A percentile compares a stretch with the other conserved stretches of the same genome.
phyloP scores from a whole-genome alignment of 2,797 vertebrate genomes.

The Macroramphosus scolopax region DNA sequence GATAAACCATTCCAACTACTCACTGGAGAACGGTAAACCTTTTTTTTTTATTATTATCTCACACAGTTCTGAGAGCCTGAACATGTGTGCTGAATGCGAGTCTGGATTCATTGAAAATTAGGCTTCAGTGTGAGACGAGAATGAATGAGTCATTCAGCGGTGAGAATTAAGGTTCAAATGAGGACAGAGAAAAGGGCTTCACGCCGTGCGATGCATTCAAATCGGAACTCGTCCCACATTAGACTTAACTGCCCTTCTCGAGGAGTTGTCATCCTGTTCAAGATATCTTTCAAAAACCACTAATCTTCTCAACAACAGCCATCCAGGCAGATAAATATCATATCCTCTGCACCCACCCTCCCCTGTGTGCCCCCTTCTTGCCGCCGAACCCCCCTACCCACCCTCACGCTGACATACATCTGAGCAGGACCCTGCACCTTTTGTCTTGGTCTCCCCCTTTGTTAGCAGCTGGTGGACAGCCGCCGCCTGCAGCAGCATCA shows the following conservation, averaged over 20 bases:
- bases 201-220: not conserved
- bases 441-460: constrained; percentile 71
- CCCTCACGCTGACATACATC: constrained; percentile 63
- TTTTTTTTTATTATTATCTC: not conserved
- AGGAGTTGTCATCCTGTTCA: too few species aligned
- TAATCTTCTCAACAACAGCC: constrained; percentile 7
- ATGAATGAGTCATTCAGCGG: constrained; percentile 2
- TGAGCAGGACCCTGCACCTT: constrained; percentile 72
- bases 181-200: constrained; percentile 1
- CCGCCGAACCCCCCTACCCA: constrained; percentile 35
- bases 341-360: constrained; percentile 27
- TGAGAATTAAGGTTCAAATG: not conserved
- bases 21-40: not conserved
- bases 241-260: too few species aligned
- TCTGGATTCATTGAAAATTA: not conserved
- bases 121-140: constrained; percentile 9
- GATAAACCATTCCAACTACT: not conserved
- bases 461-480: constrained; percentile 69
- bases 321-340: constrained; percentile 16
- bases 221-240: not conserved
- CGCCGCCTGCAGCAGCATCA: constrained; percentile 41
- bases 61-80: not conserved
- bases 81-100: too few species aligned
- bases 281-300: too few species aligned
- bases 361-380: constrained; percentile 29